These are phyloP conservation scores for Thryonomys swinderianus DNA, from an alignment of 2,113 vertebrate species.

Conservation along the genomic window DNA sequence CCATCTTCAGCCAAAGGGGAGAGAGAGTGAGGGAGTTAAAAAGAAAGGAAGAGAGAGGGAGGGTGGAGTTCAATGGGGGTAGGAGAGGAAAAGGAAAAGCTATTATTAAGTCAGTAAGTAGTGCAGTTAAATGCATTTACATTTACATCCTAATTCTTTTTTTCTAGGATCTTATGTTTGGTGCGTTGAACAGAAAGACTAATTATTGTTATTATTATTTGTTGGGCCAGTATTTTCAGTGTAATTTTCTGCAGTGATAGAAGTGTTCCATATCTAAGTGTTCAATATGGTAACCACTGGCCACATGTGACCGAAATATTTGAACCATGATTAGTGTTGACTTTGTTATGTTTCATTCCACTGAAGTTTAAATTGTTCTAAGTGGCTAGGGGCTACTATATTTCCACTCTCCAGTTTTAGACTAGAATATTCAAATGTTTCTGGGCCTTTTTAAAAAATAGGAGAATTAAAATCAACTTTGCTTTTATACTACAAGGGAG, in stretches of 20 bases:
- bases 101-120: not conserved
- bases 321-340: slow-evolving; percentile 18
- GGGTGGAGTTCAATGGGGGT: too few species aligned
- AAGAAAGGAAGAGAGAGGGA: too few species aligned
- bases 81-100: not conserved
- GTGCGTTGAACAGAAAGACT: not conserved
- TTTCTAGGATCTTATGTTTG: not conserved
- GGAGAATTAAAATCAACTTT: slow-evolving; percentile 42
- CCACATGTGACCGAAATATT: not conserved
- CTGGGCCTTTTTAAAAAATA: not conserved
- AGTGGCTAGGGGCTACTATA: not conserved
- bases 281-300: not conserved
- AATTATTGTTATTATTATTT: not conserved
- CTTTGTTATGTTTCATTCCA: not conserved
- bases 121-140: not conserved
- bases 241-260: not conserved
- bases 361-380: slow-evolving; percentile 18
- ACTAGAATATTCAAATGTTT: slow-evolving; percentile 16
- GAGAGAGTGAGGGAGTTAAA: not conserved
- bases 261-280: not conserved
- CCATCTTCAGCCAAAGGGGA: not conserved
- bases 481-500: not conserved
- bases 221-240: not conserved
- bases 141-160: not conserved
- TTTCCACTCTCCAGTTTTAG: not conserved